Percentiles rank a stretch among this genome's conserved stretches.
phyloP scores from a whole-genome alignment of 2,888 invertebrate species.

The Gnatocerus cornutus region DNA sequence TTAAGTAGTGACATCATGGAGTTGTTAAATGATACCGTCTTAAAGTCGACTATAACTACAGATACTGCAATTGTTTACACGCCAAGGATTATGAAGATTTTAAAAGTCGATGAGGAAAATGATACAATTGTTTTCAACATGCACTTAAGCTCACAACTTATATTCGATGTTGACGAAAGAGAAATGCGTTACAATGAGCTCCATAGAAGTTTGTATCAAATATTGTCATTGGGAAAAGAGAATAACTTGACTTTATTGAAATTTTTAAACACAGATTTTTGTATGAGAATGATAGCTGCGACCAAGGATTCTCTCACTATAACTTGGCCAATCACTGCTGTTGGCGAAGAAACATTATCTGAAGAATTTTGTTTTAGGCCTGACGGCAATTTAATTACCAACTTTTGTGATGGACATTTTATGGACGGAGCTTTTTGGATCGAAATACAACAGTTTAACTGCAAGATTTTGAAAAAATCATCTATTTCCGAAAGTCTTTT shows the following conservation, averaged over 20 bases:
- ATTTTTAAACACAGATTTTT: not conserved
- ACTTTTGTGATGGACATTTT: not conserved
- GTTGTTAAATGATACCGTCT: not conserved
- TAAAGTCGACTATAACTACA: not conserved
- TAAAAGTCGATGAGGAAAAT: not conserved
- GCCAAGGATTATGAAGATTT: not conserved
- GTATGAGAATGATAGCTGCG: not conserved
- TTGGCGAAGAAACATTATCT: not conserved
- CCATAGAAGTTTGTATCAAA: not conserved
- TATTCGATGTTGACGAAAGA: not conserved
- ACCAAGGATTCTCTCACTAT: not conserved
- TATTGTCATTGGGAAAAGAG: not conserved
- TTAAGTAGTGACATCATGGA: not conserved
- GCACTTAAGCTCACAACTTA: not conserved
- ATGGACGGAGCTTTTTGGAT: not conserved
- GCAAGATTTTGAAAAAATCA: not conserved
- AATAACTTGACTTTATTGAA: not conserved
- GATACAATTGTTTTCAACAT: not conserved
- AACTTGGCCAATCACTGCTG: not conserved
- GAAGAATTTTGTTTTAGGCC: slow-evolving; percentile 3
- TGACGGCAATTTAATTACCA: not conserved
- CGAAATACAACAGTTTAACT: no score
- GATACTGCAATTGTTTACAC: not conserved
- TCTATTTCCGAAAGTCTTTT: not conserved
- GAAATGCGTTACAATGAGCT: not conserved